Conservation (phyloP, 2,113 vertebrate species). For the Eudorcas thomsonii region DNA sequence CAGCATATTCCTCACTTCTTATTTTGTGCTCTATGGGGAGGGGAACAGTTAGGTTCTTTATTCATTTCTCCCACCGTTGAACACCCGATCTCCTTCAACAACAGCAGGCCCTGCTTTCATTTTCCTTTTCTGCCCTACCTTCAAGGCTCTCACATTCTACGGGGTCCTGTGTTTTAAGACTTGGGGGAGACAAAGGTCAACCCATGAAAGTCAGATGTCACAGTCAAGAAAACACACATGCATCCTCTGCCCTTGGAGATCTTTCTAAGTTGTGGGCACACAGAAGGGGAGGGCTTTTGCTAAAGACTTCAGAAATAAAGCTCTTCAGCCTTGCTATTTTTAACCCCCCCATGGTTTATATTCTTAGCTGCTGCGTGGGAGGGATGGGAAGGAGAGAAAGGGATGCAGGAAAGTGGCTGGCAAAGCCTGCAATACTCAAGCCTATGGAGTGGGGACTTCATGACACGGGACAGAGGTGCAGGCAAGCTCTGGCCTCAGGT, state of each 20-base stretch:
- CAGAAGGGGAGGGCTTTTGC: slow-evolving; percentile 37
- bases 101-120: background rate
- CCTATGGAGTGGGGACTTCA: background rate
- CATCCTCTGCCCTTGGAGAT: slow-evolving; percentile 20
- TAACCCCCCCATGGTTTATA: slow-evolving; percentile 57
- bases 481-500: background rate
- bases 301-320: slow-evolving; percentile 67
- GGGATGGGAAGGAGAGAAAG: slow-evolving; percentile 47
- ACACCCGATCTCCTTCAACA: too few species aligned
- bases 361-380: slow-evolving; percentile 73
- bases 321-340: slow-evolving; percentile 68
- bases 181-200: background rate
- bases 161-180: background rate
- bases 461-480: background rate
- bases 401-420: slow-evolving; percentile 33
- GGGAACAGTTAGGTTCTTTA: background rate
- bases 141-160: background rate
- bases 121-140: background rate
- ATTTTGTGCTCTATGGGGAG: background rate
- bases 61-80: background rate
- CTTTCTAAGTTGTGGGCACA: slow-evolving; percentile 34
- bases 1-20: background rate
- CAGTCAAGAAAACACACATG: background rate
- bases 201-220: background rate
- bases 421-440: background rate